Conservation (phyloP, 2,888 invertebrate genomes). For the Diarsia mendica region DNA sequence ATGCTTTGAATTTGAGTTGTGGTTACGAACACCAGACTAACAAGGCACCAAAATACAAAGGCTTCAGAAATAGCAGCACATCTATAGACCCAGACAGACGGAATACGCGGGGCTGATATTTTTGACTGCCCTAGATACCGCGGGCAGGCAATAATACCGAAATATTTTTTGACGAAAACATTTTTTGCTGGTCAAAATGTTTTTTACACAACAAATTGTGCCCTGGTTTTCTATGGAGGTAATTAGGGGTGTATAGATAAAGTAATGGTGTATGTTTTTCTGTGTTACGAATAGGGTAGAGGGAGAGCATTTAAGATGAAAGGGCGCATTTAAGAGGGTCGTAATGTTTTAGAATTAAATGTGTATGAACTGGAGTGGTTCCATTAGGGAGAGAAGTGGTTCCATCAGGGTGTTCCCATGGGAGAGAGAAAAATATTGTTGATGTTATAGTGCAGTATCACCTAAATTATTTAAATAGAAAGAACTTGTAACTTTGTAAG, state of each 20-base stretch:
- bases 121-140: constrained; percentile 3
- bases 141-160: background rate
- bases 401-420: background rate
- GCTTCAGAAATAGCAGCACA: background rate
- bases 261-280: constrained; percentile 8
- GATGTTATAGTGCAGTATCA: background rate
- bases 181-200: background rate
- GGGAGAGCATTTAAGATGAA: background rate
- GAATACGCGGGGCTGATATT: background rate
- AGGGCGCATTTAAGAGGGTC: background rate
- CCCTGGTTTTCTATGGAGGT: background rate
- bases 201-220: background rate
- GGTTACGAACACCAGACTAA: background rate
- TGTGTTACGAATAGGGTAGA: background rate
- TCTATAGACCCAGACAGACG: background rate
- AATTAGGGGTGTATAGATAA: background rate
- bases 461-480: background rate
- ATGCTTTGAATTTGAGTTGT: too few species aligned
- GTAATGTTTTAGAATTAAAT: constrained; percentile 12
- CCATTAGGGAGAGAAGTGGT: constrained; percentile 7
- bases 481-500: too few species aligned
- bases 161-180: background rate
- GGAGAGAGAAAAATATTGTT: too few species aligned
- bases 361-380: background rate
- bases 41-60: background rate